These are phyloP conservation scores for Ashinkailepas kermadecensis DNA, from an alignment of 2,888 invertebrate species.

Conservation along the genomic window DNA sequence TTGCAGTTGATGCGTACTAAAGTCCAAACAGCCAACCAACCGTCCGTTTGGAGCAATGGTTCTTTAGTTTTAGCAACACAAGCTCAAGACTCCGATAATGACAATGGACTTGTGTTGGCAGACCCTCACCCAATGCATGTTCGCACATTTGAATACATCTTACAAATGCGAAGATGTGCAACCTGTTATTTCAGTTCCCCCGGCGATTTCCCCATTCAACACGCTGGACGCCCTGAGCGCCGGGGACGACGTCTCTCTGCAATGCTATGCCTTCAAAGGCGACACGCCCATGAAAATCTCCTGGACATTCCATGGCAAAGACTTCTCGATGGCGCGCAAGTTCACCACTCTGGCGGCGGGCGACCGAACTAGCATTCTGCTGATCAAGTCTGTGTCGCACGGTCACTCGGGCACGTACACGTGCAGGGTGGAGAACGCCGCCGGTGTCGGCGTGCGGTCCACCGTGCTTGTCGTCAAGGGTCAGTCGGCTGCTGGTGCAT, in stretches of 20 bases:
- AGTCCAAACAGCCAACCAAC: too few relatives aligned
- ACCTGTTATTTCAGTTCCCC: conserved; percentile 53
- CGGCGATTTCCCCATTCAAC: conserved; percentile 52
- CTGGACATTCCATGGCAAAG: conserved; percentile 37
- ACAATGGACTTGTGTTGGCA: too few relatives aligned
- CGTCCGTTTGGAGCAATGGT: too few relatives aligned
- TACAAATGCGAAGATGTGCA: too few relatives aligned
- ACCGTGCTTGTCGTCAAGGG: conserved; percentile 65
- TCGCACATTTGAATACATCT: too few relatives aligned
- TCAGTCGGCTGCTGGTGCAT: conserved; percentile 38
- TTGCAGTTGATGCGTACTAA: too few relatives aligned
- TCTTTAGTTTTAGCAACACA: too few relatives aligned
- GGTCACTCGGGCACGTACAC: conserved; percentile 67
- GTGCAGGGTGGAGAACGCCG: conserved; percentile 63
- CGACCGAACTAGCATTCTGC: conserved; percentile 56
- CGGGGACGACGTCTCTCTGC: conserved; percentile 39
- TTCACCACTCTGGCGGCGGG: conserved; percentile 41
- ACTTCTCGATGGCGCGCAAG: conserved; percentile 30
- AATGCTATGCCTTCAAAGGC: conserved; percentile 39
- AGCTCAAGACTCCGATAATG: too few relatives aligned
- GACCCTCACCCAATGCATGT: too few relatives aligned
- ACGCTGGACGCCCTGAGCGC: conserved; percentile 36
- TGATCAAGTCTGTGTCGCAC: conserved; percentile 59
- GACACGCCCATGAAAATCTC: conserved; percentile 40
- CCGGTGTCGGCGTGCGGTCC: conserved; percentile 59